These are phyloP conservation scores for Helicoverpa armigera DNA, from an alignment of 1,140 invertebrate genomes.

Conservation along the genomic window DNA sequence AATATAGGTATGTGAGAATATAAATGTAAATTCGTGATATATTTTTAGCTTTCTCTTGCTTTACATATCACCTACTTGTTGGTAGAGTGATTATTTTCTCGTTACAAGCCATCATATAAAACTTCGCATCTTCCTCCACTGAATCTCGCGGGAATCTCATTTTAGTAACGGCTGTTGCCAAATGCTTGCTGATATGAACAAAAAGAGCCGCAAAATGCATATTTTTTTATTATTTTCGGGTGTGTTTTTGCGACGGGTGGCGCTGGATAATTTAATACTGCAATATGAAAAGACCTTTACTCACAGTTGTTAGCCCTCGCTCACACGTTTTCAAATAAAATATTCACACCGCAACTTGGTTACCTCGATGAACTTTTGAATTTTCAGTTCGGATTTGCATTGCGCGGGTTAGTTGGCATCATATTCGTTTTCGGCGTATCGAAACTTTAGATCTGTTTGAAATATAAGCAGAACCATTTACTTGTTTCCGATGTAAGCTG, in stretches of 20 bases:
- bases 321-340: conserved; percentile 50
- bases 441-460: conserved; percentile 18
- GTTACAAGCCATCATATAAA: conserved; percentile 34
- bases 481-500: conserved; percentile 7
- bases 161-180: conserved; percentile 48
- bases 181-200: conserved; percentile 44
- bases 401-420: conserved; percentile 28
- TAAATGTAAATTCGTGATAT: neutral
- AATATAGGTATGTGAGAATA: neutral
- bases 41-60: neutral
- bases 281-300: conserved; percentile 46
- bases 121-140: conserved; percentile 34
- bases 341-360: conserved; percentile 49
- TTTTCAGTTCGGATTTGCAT: conserved; percentile 45
- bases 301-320: conserved; percentile 44
- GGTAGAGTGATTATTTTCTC: conserved; percentile 37
- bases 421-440: conserved; percentile 6
- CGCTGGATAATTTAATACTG: conserved; percentile 44
- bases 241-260: conserved; percentile 32
- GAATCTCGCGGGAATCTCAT: conserved; percentile 35
- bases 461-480: conserved; percentile 5
- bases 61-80: conserved; percentile 13
- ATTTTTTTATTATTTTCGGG: conserved; percentile 36
- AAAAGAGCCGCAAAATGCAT: conserved; percentile 38
- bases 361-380: conserved; percentile 55